Evolutionary conservation across 1,140 invertebrate genomes (phyloP), one percentile per base, ranked within the genome.

Genomic region (Cecropterus lyciades): DNA sequence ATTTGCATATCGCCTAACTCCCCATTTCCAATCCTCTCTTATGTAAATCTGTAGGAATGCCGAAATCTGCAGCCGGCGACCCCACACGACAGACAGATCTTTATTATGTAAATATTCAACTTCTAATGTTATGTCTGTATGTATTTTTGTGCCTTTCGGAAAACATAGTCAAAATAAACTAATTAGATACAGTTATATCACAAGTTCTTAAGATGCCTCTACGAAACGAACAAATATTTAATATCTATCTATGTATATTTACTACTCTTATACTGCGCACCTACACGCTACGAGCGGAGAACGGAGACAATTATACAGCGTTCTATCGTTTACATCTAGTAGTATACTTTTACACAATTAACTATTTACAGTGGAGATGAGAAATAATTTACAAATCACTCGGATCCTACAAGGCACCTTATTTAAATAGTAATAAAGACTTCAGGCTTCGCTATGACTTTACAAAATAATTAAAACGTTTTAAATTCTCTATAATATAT

Each of bases 401-500:
- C 73, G 81, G 63, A 82, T 84, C 77, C 77, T 88, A 89, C 77
- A 89, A 90, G 86, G 87, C 85, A 90, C 86, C 89, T 89, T 89
- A 89, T 87, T 89, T 85, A 87, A 88, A 87, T 89, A 89, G 78
- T 84, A 75, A 84, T 82, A 83, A 85, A 85, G 82, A 86, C 78
- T 86, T 87, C 84, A 89, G 85, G 87, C 87, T 87, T 89, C 83
- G 79, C 83, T 89, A 87, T 89, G 87, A 91, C 87, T 90, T 89
- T 89, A 89, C 86, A 90, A 82, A 87, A 84, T 85, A 87, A 87
- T 85, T 92, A 89, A 87, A 88, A 78, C 75, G 79, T 87, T 85
- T 85, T 90, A 87, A 89, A 89, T 89, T 89, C 87, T 90, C 86
- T 92, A 92, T 88, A 89, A 92, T 89, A 89, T 92, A 91, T 91